Conservation (phyloP, 2,113 vertebrate species). For the Xiphophorus hellerii region DNA sequence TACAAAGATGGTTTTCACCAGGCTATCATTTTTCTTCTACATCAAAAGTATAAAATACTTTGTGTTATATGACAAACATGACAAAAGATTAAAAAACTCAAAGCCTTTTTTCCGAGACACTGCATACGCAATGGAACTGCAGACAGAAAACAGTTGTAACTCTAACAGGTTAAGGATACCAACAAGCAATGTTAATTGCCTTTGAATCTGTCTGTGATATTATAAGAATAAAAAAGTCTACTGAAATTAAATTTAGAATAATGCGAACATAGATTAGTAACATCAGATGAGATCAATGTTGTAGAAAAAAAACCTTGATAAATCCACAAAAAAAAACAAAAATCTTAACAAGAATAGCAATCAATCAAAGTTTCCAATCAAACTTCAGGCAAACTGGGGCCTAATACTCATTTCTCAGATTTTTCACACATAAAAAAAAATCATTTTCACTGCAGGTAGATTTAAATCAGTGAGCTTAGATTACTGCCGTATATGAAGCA, state of each 20-base stretch:
- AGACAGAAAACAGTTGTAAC: conserved; percentile 6
- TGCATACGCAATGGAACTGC: neutral
- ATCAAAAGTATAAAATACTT: no score
- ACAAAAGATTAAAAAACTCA: no score
- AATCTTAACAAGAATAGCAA: conserved; percentile 24
- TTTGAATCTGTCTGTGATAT: no score
- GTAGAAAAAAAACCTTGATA: neutral
- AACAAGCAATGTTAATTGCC: neutral
- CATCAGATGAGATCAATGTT: conserved; percentile 9
- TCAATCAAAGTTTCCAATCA: conserved; percentile 23
- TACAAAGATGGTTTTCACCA: no score
- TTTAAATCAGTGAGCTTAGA: conserved; percentile 14
- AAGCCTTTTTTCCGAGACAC: neutral
- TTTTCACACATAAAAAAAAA: conserved; percentile 11
- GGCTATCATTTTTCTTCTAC: no score
- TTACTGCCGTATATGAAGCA: conserved; percentile 1
- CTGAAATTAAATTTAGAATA: neutral
- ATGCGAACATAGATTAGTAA: neutral
- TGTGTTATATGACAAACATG: no score
- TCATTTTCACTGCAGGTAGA: neutral
- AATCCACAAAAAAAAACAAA: conserved; percentile 4
- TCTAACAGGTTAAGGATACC: neutral
- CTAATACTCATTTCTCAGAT: conserved; percentile 28
- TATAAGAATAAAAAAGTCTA: neutral
- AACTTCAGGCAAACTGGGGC: conserved; percentile 15